Evolutionary conservation across 2,797 vertebrate species (phyloP), one percentile per base, ranked within the genome.

Genomic region (Lateolabrax maculatus): DNA sequence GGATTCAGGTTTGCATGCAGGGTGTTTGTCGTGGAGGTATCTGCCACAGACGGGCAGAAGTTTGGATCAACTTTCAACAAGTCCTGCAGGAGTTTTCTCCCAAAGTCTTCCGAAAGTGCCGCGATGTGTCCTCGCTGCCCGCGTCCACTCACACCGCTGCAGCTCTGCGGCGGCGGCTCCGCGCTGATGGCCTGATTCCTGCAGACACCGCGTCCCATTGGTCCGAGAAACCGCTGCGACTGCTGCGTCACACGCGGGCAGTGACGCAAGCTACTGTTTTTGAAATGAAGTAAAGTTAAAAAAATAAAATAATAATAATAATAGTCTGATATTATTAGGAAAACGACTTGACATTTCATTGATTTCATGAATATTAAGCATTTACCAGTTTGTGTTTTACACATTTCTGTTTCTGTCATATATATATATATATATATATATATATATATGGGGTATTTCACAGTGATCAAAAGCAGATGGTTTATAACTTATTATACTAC

Each of bases 191-290:
- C 73, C 55, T 60, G 79, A 68, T 75, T 79, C 7, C 84, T 69
- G 75, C 61, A 25, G 49, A 29, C 3, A 0, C 49, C 49, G 6
- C 74, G 18, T 85, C 88, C 52, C 51, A 97, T 97, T 98, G 97
- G 97, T 89, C 92, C 87, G 63, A 84, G 51, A 21, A 68, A 89
- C 94, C 94, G 95, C 94, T 95, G 91, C 89, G 95, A 93, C 90
- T 92, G 83, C 27, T 6, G 44, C 93, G 92, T 93, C 89, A 92
- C 77, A 25, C 44, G 51, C 57, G 44, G 57, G 34, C 71, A 21
- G 69, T 89, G 90, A 90, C 87, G 84, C 49, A 67, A 12, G 18
- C 49, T 1, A 4, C 65, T 39, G 74, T 76, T 80, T 72, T 37
- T n/a, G 8, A 63, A 62, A 5, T 4, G 12, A 46, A 21, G 29